Percentiles rank a stretch among this genome's conserved stretches.
Evolutionary conservation across 2,113 vertebrate species (phyloP).

Genomic region (Genyomyrus donnyi): DNA sequence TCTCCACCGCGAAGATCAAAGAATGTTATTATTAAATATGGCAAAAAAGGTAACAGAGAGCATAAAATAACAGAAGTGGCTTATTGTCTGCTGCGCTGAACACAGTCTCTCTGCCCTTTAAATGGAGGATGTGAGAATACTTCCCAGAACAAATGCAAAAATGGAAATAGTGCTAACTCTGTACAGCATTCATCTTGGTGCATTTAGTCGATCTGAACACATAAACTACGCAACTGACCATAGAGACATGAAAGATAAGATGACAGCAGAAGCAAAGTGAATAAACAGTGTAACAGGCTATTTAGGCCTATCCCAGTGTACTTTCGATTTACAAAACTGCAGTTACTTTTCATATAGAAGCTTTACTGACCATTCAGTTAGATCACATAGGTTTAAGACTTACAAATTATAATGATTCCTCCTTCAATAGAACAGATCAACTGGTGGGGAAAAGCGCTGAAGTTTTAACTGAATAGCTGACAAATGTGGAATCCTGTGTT

Average conservation of each 20-base stretch:
- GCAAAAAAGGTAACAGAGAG: neutral
- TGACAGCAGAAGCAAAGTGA: neutral
- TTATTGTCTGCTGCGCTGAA: neutral
- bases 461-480: neutral
- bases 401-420: neutral
- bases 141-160: neutral
- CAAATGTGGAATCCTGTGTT: neutral
- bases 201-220: neutral
- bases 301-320: neutral
- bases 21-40: neutral
- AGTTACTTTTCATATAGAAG: neutral
- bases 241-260: neutral
- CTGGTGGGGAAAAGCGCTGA: neutral
- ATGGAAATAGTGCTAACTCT: neutral
- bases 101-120: neutral
- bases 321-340: neutral
- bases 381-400: neutral
- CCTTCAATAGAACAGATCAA: neutral
- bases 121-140: neutral
- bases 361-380: neutral
- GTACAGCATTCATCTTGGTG: neutral
- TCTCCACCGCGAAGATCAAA: neutral
- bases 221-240: neutral
- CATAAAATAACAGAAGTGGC: neutral
- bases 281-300: neutral